Percentiles rank a stretch among this genome's conserved stretches.
Evolutionary conservation across 2,888 invertebrate genomes (phyloP).

Genomic region (Orchesella flavescens): DNA sequence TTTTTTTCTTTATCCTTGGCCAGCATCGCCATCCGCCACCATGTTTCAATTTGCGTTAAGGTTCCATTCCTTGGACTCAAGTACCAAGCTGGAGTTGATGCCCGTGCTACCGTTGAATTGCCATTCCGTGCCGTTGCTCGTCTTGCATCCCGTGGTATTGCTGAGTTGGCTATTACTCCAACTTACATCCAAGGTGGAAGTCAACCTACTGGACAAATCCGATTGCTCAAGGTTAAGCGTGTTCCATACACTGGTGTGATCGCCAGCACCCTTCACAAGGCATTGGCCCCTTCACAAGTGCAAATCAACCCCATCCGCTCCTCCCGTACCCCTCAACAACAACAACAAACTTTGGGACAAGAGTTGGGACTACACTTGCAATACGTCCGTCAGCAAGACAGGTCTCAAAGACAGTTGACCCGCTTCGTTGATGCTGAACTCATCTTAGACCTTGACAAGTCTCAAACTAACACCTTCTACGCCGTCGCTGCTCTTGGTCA

Average conservation of each 20-base stretch:
- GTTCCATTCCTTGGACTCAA: constrained; percentile 48
- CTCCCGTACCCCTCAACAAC: constrained; percentile 23
- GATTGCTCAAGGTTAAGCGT: constrained; percentile 40
- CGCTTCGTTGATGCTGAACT: constrained; percentile 23
- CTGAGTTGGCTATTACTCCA: constrained; percentile 42
- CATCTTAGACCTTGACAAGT: constrained; percentile 37
- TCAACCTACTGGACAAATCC: constrained; percentile 48
- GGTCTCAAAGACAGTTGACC: constrained; percentile 13
- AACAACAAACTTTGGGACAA: constrained; percentile 36
- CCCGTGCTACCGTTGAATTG: constrained; percentile 35
- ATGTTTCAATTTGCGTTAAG: constrained; percentile 28
- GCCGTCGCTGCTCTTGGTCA: constrained; percentile 22
- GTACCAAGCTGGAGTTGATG: constrained; percentile 51
- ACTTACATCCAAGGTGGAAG: constrained; percentile 52
- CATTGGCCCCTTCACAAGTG: constrained; percentile 17
- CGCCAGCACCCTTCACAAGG: constrained; percentile 44
- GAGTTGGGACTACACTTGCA: constrained; percentile 24
- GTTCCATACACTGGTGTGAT: constrained; percentile 48
- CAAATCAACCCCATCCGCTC: constrained; percentile 37
- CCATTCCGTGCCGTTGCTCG: constrained; percentile 40
- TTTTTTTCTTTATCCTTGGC: no score
- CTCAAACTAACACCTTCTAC: constrained; percentile 50
- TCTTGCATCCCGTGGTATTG: constrained; percentile 4
- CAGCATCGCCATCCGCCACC: constrained; percentile 18
- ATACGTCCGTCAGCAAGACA: constrained; percentile 48